Conservation (phyloP, 2,888 invertebrate genomes). For the Callimorpha dominula region DNA sequence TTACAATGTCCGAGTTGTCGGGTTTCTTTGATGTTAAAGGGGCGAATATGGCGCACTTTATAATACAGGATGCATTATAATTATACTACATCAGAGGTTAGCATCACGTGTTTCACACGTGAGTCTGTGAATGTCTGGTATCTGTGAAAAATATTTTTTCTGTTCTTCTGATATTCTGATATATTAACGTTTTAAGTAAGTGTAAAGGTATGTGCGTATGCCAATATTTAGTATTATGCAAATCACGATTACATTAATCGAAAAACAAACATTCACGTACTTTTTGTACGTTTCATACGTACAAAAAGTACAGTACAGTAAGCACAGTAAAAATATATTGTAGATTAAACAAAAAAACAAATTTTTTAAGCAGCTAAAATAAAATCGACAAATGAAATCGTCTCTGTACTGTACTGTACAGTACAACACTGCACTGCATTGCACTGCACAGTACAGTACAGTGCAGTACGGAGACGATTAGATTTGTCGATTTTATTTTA, state of each 20-base stretch:
- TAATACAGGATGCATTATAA: constrained; percentile 50
- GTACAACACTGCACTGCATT: too few species aligned
- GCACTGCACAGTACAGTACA: too few species aligned
- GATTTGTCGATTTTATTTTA: neutral
- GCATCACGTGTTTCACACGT: constrained; percentile 10
- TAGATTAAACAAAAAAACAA: too few species aligned
- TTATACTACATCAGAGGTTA: constrained; percentile 30
- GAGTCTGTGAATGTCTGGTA: neutral
- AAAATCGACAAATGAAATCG: too few species aligned
- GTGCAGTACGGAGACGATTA: neutral
- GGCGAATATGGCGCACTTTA: constrained; percentile 46
- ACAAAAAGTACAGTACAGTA: too few species aligned
- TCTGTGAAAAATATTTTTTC: neutral
- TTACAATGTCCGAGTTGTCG: constrained; percentile 56
- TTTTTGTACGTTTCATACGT: too few species aligned
- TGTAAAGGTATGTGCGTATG: neutral
- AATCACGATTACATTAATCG: neutral
- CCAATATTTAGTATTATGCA: neutral
- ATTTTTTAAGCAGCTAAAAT: too few species aligned
- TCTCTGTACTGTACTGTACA: too few species aligned
- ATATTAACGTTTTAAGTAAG: neutral
- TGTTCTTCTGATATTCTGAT: neutral
- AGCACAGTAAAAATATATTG: too few species aligned
- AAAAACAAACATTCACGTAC: neutral
- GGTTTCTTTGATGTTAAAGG: constrained; percentile 58